These are phyloP conservation scores for Astur gentilis DNA, from an alignment of 2,113 vertebrate species.

Conservation along the genomic window DNA sequence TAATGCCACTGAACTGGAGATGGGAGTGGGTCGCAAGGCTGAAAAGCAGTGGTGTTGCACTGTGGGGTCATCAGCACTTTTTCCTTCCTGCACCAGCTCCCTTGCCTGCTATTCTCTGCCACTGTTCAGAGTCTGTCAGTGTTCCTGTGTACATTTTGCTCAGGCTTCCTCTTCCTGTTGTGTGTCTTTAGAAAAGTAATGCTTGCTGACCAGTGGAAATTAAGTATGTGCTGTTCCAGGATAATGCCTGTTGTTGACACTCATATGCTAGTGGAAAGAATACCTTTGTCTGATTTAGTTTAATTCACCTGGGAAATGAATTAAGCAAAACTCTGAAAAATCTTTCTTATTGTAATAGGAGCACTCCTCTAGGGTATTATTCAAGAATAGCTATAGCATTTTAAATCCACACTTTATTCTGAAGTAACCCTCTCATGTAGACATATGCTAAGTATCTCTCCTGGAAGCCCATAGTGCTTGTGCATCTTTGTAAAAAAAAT, in stretches of 20 bases:
- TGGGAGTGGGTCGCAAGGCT: background rate
- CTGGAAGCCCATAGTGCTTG: background rate
- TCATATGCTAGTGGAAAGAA: background rate
- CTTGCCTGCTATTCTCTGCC: background rate
- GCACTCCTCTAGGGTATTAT: slow-evolving; percentile 50
- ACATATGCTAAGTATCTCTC: background rate
- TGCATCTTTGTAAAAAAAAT: background rate
- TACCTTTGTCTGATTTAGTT: slow-evolving; percentile 19
- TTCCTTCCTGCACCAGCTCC: background rate
- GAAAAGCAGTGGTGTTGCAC: background rate
- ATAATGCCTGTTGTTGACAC: background rate
- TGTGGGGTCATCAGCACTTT: background rate
- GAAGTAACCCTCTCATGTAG: slow-evolving; percentile 8
- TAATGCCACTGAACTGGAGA: background rate
- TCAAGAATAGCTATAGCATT: slow-evolving; percentile 53
- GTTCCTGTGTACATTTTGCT: background rate
- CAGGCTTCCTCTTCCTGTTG: background rate
- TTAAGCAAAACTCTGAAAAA: slow-evolving; percentile 36
- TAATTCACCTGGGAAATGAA: slow-evolving; percentile 40
- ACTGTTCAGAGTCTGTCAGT: background rate
- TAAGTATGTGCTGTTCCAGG: background rate
- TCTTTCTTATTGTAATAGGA: slow-evolving; percentile 45
- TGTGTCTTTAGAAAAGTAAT: background rate
- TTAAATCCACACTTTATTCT: background rate
- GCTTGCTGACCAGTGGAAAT: background rate